Evolutionary conservation across 2,113 vertebrate species (phyloP).

Genomic region (Ammodytes marinus): DNA sequence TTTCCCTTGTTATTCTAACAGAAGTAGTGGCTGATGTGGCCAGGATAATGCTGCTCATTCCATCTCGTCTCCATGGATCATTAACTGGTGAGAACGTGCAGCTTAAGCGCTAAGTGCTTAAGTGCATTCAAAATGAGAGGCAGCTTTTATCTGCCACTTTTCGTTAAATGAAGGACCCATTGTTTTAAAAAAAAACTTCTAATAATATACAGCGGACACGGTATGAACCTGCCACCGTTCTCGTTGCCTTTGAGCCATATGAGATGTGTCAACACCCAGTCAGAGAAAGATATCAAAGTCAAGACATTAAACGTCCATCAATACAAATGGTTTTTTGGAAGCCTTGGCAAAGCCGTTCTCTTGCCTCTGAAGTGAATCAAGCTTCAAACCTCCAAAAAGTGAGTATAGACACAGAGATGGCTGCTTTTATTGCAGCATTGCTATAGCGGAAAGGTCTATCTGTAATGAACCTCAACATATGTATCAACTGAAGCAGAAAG

Average conservation of each 20-base stretch:
- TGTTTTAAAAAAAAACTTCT: no score
- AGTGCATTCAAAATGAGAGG: no score
- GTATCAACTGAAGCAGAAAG: not conserved
- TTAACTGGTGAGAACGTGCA: not conserved
- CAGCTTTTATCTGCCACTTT: no score
- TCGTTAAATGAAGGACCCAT: no score
- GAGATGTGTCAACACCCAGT: not conserved
- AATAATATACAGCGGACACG: no score
- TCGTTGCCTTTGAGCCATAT: no score
- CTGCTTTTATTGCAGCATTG: slow-evolving; percentile 46
- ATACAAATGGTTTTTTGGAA: slow-evolving; percentile 25
- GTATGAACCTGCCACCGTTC: no score
- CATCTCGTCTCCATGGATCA: not conserved
- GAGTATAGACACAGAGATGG: slow-evolving; percentile 44
- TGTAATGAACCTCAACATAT: not conserved
- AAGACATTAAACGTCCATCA: slow-evolving; percentile 21
- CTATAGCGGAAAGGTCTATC: not conserved
- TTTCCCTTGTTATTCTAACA: no score
- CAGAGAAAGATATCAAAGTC: slow-evolving; percentile 25
- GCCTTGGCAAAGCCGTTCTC: slow-evolving; percentile 1
- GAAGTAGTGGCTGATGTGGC: no score
- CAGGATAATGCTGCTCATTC: not conserved
- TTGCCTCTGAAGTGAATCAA: slow-evolving; percentile 45
- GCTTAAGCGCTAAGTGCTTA: no score
- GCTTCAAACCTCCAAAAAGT: slow-evolving; percentile 40